These are phyloP conservation scores for Sarcophaga carnaria DNA, from an alignment of 2,888 invertebrate genomes.

Conservation along the genomic window DNA sequence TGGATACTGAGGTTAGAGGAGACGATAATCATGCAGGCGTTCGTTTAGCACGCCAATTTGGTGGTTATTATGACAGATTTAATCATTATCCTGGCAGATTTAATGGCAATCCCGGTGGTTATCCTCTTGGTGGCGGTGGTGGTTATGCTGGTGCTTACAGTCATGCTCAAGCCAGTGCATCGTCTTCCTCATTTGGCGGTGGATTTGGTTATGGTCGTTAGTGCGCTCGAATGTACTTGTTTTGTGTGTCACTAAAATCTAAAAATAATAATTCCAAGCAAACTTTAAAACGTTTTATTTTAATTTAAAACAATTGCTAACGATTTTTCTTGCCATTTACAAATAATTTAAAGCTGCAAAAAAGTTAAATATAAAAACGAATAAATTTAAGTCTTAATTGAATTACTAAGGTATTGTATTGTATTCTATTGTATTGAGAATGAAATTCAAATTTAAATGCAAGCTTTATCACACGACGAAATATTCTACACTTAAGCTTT, in stretches of 20 bases:
- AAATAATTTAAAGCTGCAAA: no score
- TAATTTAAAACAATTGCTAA: no score
- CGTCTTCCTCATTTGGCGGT: constrained; percentile 8
- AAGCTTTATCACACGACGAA: no score
- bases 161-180: neutral
- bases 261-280: no score
- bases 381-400: no score
- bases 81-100: constrained; percentile 26
- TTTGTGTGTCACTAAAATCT: neutral
- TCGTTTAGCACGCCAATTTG: neutral
- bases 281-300: no score
- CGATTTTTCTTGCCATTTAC: no score
- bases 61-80: constrained; percentile 24
- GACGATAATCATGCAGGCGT: neutral
- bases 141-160: constrained; percentile 42
- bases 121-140: constrained; percentile 46
- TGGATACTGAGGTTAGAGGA: neutral
- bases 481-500: no score
- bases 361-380: no score
- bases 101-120: constrained; percentile 44
- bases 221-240: neutral
- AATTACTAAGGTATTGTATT: no score
- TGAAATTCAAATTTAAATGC: no score
- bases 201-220: constrained; percentile 40
- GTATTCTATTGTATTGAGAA: no score